Evolutionary conservation across 2,888 invertebrate species (phyloP).

Genomic region (Therioaphis trifolii): DNA sequence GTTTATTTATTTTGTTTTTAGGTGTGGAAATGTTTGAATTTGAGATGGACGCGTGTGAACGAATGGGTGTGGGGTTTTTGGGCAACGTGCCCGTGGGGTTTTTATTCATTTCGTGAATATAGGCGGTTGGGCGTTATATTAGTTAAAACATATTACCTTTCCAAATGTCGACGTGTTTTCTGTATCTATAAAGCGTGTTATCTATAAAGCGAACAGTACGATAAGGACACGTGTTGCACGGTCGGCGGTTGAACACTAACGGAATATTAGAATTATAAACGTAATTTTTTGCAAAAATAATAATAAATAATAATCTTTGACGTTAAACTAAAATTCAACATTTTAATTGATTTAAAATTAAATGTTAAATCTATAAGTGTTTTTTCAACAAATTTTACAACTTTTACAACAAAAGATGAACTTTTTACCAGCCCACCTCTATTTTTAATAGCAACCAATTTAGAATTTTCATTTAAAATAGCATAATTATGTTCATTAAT

Average conservation of each 20-base stretch:
- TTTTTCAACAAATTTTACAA: too few species aligned
- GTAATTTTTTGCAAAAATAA: too few species aligned
- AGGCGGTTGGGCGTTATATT: background rate
- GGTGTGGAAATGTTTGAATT: background rate
- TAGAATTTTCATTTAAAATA: too few species aligned
- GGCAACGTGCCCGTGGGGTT: background rate
- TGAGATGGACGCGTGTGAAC: background rate
- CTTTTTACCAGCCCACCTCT: too few species aligned
- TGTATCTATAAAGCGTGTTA: background rate
- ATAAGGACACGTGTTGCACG: slow-evolving; percentile 22
- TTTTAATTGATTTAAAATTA: too few species aligned
- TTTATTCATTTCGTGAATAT: background rate
- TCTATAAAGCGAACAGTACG: background rate
- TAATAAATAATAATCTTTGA: too few species aligned
- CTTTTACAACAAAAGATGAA: too few species aligned
- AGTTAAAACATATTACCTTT: background rate
- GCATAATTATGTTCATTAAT: too few species aligned
- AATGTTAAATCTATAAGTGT: too few species aligned
- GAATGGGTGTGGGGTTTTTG: background rate
- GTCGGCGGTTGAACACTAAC: slow-evolving; percentile 10
- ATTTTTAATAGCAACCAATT: too few species aligned
- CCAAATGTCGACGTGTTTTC: background rate
- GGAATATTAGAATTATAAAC: too few species aligned
- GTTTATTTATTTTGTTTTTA: background rate
- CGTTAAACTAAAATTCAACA: too few species aligned